Evolutionary conservation across 2,888 invertebrate species (phyloP), one percentile per base, ranked within the genome.

Genomic region (Lasioglossum vierecki): DNA sequence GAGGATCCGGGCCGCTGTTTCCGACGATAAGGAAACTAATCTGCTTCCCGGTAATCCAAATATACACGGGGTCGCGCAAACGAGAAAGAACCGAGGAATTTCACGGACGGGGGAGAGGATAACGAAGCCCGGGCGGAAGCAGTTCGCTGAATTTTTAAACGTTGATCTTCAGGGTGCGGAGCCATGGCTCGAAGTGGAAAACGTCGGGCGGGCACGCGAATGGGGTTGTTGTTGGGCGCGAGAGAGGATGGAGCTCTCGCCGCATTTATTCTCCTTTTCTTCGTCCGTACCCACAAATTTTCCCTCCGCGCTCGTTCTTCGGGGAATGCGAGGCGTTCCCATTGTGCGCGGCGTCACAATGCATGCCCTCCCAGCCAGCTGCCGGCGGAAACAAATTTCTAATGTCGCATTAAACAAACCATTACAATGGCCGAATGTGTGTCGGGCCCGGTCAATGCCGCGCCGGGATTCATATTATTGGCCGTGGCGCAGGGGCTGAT

Each of bases 401-500:
- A 92, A 94, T 92, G 91, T 91, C 92, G 90, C 90, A 91, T 92
- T 93, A 93, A 93, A 93, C 93, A 93, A 92, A 92, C 90, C 90
- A 86, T 91, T 90, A 93, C 92, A 92, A 92, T 90, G 87, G 83
- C 68, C 75, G 88, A 80, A 84, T 76, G 80, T 82, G 84, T 85
- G 87, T 83, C 35, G 22, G 22, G 68, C 18, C 22, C 22, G 77
- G 89, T 93, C 88, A 91, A 92, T 76, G 76, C 57, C 84, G 82
- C 66, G 81, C n/a, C 44, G 35, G 63, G 76, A 79, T 63, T 57
- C 79, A 81, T 86, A 88, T 90, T 90, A 90, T 90, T 84, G 90
- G 84, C n/a, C 77, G 74, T 41, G n/a, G 49, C 44, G 11, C 30
- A 68, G 76, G 78, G 57, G 30, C 11, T 84, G 89, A 90, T 90